A percentile compares a stretch with the other conserved stretches of the same genome.
phyloP scores from a whole-genome alignment of 1,140 invertebrate species.

The Myzus persicae region DNA sequence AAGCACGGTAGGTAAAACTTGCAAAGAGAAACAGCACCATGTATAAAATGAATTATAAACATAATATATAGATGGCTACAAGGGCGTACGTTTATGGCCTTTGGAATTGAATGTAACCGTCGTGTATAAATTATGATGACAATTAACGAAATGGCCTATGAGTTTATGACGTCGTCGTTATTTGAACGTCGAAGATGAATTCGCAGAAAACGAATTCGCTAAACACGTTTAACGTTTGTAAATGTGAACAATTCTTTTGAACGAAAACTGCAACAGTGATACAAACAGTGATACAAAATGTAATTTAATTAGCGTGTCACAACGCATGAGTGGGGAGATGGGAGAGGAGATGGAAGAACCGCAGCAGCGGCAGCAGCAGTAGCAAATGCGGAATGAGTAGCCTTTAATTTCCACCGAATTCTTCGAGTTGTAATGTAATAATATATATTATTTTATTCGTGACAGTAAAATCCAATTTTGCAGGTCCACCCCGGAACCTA shows the following conservation, averaged over 20 bases:
- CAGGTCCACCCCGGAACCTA: neutral
- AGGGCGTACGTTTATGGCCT: neutral
- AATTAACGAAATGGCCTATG: neutral
- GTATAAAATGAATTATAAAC: conserved; percentile 9
- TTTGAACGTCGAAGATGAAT: neutral
- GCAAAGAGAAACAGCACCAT: neutral
- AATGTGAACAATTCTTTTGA: neutral
- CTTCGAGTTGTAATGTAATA: neutral
- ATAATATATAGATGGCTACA: neutral
- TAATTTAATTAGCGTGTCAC: neutral
- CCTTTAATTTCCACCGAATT: neutral
- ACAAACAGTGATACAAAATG: no score
- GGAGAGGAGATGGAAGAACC: no score
- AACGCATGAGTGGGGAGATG: no score
- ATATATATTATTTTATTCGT: conserved; percentile 5
- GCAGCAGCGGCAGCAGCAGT: no score
- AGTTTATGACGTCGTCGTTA: neutral
- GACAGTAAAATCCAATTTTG: neutral
- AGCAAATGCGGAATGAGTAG: neutral
- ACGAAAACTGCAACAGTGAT: neutral
- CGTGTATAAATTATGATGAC: neutral
- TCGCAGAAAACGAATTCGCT: neutral
- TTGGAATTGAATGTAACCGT: neutral
- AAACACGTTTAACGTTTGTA: neutral
- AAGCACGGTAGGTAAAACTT: neutral